Conservation (phyloP, 2,797 vertebrate genomes). For the Halcyon chelicuti region DNA sequence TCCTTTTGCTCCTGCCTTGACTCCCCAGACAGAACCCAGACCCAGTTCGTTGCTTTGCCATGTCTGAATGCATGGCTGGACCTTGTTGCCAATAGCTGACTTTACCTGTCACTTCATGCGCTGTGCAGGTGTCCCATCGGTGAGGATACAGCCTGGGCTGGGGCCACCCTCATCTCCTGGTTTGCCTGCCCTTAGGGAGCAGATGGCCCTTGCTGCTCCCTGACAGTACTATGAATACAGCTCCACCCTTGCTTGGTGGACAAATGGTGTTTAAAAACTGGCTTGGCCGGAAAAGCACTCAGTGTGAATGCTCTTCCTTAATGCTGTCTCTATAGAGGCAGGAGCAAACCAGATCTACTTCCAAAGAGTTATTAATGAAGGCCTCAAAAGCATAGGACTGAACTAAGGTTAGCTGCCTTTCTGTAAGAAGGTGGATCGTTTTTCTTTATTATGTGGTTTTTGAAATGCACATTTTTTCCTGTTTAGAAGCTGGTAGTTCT, state of each 20-base stretch:
- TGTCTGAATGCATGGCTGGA: neutral
- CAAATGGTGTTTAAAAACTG: neutral
- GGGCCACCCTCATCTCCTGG: neutral
- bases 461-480: neutral
- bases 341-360: neutral
- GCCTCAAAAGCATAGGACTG: neutral
- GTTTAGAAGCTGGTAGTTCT: neutral
- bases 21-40: neutral
- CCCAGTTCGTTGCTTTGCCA: neutral
- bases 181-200: neutral
- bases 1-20: neutral
- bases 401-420: neutral
- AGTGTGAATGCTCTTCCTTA: neutral
- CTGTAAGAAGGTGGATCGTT: neutral
- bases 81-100: neutral
- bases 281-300: conserved; percentile 24
- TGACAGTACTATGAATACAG: neutral
- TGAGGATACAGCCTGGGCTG: neutral
- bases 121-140: accelerated
- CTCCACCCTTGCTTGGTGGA: neutral
- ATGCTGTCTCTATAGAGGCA: neutral
- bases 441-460: neutral
- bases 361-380: neutral
- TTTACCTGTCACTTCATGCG: neutral
- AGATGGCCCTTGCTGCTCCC: neutral